These are phyloP conservation scores for Narcine bancroftii DNA, from an alignment of 2,113 vertebrate species.

Conservation along the genomic window DNA sequence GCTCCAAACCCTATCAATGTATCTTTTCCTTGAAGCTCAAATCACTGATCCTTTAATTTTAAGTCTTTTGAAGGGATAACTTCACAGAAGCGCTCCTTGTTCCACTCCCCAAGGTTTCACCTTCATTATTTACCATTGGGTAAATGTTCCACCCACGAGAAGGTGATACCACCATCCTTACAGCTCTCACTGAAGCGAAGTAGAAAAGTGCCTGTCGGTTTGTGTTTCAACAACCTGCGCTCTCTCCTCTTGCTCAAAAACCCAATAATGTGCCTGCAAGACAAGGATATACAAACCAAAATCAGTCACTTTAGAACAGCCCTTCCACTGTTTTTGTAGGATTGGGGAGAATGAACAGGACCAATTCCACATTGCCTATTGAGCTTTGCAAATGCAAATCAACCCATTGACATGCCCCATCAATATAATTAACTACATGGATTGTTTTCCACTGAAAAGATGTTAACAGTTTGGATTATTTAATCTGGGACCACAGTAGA, in stretches of 20 bases:
- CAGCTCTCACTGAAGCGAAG: conserved; percentile 83
- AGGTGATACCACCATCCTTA: conserved; percentile 72
- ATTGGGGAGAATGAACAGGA: neutral
- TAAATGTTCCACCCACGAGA: conserved; percentile 80
- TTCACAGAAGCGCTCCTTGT: neutral
- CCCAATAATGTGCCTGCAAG: conserved; percentile 73
- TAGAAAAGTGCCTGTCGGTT: conserved; percentile 72
- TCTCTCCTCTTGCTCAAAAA: conserved; percentile 77
- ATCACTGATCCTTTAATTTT: neutral
- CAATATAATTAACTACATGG: neutral
- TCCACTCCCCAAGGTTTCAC: neutral
- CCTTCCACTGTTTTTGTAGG: no score
- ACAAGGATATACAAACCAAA: conserved; percentile 27
- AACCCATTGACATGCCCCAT: no score
- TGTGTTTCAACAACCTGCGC: conserved; percentile 66
- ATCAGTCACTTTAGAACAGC: neutral
- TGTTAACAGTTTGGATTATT: neutral
- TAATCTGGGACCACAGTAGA: neutral
- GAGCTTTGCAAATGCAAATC: neutral
- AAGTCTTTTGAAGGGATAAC: neutral
- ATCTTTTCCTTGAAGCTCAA: neutral
- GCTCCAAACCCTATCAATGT: no score
- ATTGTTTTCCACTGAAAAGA: neutral
- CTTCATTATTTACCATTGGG: conserved; percentile 51
- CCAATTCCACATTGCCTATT: neutral